phyloP scores from a whole-genome alignment of 2,113 vertebrate genomes.

The Oceanites oceanicus region DNA sequence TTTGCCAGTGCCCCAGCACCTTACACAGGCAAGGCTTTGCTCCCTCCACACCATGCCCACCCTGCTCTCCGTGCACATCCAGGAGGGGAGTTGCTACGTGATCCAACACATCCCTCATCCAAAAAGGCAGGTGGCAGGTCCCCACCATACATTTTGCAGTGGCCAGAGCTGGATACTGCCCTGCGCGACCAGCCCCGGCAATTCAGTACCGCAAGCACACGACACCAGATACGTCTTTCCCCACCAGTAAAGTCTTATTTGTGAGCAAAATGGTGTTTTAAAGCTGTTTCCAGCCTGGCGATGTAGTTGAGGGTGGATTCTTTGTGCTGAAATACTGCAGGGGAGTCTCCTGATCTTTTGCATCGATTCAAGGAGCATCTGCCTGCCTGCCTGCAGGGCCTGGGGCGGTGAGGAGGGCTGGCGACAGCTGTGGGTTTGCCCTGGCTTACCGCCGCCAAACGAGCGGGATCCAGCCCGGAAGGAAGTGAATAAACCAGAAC shows the following conservation, averaged over 20 bases:
- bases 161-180: background rate
- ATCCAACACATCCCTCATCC: background rate
- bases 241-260: background rate
- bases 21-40: background rate
- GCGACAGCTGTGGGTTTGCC: background rate
- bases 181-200: background rate
- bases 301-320: background rate
- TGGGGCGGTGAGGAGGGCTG: fast-evolving
- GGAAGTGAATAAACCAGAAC: background rate
- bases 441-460: background rate
- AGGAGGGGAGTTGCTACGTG: fast-evolving
- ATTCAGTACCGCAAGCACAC: background rate
- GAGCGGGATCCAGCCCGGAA: background rate
- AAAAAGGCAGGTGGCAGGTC: background rate
- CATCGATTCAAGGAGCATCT: background rate
- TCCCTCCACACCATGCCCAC: background rate
- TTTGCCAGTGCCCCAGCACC: background rate
- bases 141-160: fast-evolving
- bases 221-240: background rate
- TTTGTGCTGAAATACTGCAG: background rate
- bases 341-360: background rate
- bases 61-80: background rate
- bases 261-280: background rate
- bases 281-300: background rate
- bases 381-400: background rate